Percentiles rank a stretch among this genome's conserved stretches.
Evolutionary conservation across 2,888 invertebrate genomes (phyloP).

Genomic region (Resseliella maxima): DNA sequence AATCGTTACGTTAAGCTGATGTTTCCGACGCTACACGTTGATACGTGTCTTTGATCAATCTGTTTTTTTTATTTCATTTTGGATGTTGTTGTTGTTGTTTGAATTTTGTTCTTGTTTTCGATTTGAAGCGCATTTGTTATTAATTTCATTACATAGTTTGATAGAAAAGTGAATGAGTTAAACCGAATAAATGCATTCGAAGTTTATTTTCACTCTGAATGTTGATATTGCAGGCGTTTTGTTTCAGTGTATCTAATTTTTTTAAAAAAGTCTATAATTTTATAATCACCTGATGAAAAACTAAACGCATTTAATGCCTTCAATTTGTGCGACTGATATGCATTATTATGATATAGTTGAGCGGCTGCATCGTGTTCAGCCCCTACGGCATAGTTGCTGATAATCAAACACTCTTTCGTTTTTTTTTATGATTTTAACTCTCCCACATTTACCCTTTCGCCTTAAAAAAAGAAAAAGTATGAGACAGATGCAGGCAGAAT

Average conservation of each 20-base stretch:
- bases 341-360: conserved; percentile 49
- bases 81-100: neutral
- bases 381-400: conserved; percentile 6
- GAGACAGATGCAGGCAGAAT: neutral
- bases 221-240: neutral
- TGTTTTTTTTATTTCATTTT: conserved; percentile 15
- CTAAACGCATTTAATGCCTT: conserved; percentile 45
- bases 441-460: neutral
- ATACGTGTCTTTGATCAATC: conserved; percentile 43
- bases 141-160: neutral
- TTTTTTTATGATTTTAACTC: neutral
- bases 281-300: conserved; percentile 54
- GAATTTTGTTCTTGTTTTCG: neutral
- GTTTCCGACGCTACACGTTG: neutral
- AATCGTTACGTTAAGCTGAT: conserved; percentile 25
- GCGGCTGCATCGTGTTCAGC: conserved; percentile 29
- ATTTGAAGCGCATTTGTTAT: neutral
- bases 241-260: neutral
- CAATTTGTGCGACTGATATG: conserved; percentile 49
- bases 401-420: neutral
- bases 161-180: conserved; percentile 43
- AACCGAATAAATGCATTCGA: neutral
- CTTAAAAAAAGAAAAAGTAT: neutral
- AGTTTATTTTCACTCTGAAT: neutral
- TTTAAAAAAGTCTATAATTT: conserved; percentile 46